Percentiles rank a stretch among this genome's conserved stretches.
Evolutionary conservation across 2,113 vertebrate genomes (phyloP).

Genomic region (Coracopsis vasa): DNA sequence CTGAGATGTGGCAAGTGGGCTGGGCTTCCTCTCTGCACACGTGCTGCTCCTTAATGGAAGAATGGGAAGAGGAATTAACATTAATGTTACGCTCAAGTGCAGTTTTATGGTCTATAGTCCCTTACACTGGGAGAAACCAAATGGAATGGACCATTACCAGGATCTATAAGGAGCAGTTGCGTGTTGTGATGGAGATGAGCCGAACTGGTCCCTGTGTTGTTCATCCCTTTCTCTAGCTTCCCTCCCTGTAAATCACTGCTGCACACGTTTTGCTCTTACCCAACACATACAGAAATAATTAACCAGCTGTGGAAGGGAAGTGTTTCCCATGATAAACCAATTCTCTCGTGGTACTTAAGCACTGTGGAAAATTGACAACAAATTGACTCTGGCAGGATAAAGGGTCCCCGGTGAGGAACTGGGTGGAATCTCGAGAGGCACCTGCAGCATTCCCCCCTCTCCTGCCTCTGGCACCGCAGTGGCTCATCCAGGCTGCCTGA

Average conservation of each 20-base stretch:
- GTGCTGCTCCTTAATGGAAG: background rate
- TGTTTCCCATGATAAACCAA: background rate
- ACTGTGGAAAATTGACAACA: background rate
- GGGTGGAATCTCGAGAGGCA: background rate
- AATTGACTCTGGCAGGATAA: conserved; percentile 24
- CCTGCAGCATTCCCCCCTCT: fast-evolving
- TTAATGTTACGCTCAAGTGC: fast-evolving
- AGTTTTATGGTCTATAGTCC: background rate
- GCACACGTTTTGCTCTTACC: background rate
- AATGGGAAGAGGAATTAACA: background rate
- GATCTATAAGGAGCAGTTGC: background rate
- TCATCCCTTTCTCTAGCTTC: background rate
- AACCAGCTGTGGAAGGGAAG: conserved; percentile 3
- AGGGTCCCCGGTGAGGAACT: background rate
- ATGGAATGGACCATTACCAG: background rate
- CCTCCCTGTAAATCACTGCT: background rate
- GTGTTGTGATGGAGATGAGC: background rate
- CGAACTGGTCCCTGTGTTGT: background rate
- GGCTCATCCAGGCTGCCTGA: background rate
- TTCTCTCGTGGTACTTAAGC: background rate
- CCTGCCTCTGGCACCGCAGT: fast-evolving
- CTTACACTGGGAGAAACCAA: background rate
- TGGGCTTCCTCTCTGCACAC: background rate
- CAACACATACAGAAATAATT: background rate
- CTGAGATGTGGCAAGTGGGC: fast-evolving